Conservation (phyloP, 2,888 invertebrate genomes). For the Diabrotica balteata region DNA sequence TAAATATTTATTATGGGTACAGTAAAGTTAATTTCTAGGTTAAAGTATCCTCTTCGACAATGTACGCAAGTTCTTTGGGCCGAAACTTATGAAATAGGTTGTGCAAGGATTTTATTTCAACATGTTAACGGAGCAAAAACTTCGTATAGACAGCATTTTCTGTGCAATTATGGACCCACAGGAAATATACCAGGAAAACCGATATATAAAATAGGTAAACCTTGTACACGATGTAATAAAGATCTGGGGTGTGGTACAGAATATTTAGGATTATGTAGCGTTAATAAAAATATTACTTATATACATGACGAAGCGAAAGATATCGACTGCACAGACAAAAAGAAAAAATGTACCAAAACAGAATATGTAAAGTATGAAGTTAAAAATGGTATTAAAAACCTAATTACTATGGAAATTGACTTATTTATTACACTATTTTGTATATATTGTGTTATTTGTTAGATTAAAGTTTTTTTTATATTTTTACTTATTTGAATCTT, state of each 20-base stretch:
- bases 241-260: constrained; percentile 51
- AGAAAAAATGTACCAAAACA: no score
- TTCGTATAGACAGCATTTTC: constrained; percentile 50
- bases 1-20: no score
- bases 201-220: constrained; percentile 48
- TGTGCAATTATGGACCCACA: constrained; percentile 58
- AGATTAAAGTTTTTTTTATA: no score
- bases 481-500: no score
- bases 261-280: constrained; percentile 49
- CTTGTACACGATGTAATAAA: constrained; percentile 50
- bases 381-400: no score
- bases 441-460: no score
- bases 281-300: constrained; percentile 9
- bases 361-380: no score
- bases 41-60: constrained; percentile 20
- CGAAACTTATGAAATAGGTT: constrained; percentile 51
- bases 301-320: background rate
- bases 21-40: background rate
- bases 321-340: no score
- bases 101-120: constrained; percentile 53
- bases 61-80: constrained; percentile 55
- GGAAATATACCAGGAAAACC: constrained; percentile 54
- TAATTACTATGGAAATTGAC: no score
- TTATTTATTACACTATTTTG: no score
- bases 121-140: constrained; percentile 35